phyloP scores from a whole-genome alignment of 2,797 vertebrate genomes.

The Betta splendens region DNA sequence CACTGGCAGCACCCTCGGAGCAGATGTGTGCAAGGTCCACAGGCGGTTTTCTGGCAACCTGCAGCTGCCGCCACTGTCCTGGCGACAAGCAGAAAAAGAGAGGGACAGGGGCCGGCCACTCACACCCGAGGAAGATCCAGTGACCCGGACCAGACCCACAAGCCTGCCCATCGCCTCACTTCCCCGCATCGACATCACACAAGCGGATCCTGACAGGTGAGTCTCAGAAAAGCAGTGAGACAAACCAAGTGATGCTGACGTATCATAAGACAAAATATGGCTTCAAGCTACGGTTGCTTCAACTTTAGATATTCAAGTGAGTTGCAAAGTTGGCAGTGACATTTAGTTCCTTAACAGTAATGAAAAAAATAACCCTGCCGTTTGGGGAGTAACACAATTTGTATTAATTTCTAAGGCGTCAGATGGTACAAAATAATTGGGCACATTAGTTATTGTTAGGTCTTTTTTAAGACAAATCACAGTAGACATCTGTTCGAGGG shows the following conservation, averaged over 20 bases:
- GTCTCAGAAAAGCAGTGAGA: conserved; percentile 10
- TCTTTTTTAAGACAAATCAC: conserved; percentile 10
- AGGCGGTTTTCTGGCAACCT: conserved; percentile 91
- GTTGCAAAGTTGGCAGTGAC: not conserved
- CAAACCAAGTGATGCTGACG: not conserved
- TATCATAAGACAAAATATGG: not conserved
- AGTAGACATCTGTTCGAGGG: conserved; percentile 5
- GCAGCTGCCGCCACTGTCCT: conserved; percentile 91
- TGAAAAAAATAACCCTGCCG: not conserved
- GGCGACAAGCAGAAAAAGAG: conserved; percentile 87
- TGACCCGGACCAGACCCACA: conserved; percentile 82
- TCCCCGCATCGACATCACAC: conserved; percentile 93
- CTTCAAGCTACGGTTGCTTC: not conserved
- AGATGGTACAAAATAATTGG: conserved; percentile 22
- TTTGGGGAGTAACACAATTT: not conserved
- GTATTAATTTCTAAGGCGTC: conserved; percentile 10
- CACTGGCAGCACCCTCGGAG: conserved; percentile 83
- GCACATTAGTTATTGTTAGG: conserved; percentile 18
- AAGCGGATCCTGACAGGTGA: conserved; percentile 89
- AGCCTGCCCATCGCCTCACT: conserved; percentile 85
- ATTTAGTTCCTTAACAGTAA: conserved; percentile 5
- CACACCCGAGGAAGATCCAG: conserved; percentile 85
- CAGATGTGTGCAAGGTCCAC: conserved; percentile 89
- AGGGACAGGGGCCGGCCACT: conserved; percentile 69
- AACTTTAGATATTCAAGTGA: conserved; percentile 27